Base-by-base conservation (phyloP, 2,888 invertebrate species). In the Orgyia antiqua region DNA sequence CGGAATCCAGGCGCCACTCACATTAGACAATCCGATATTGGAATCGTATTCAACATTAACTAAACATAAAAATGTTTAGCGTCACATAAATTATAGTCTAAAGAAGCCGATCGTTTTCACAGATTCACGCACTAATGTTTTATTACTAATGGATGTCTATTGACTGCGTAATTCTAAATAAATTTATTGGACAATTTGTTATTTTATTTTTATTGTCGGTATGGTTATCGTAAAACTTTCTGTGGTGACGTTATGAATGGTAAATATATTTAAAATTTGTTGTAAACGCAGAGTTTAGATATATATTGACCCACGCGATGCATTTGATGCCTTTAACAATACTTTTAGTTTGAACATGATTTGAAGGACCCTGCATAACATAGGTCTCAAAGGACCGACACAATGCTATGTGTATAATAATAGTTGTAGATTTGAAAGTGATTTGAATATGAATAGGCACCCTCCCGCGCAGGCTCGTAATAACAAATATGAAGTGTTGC, bases 401-500 rank as follows among this genome's bases (percentile, higher is more conserved):
- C 80, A 84, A 84, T 80, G 73, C 70, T 51, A 54, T 50, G 59
- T 63, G 72, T 65, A 77, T 83, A 86, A 86, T 86, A 84, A 84
- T 84, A 84, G 84, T 83, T 82, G 82, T 83, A 82, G 80, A 83
- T 84, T 83, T 82, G 79, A 82, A 73, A 80, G 77, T 77, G 67
- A 84, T 84, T 84, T 84, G 78, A 83, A 84, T 86, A 80, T 86
- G 83, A 84, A 84, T 83, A 69, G 51, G 73, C 63, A 61, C 82
- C 84, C 83, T 83, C 80, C 77, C 76, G 83, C 76, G 79, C 67
- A 55, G 33, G 66, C 63, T 73, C 72, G 68, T 76, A 80, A 84
- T 84, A 84, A 84, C 83, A 83, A 83, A 83, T 84, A 83, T 82
- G 80, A 80, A 80, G 83, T 82, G 79, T 78, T 68, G 75, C 79